Base-by-base conservation (phyloP, 2,797 vertebrate species). In the Pempheris klunzingeri region DNA sequence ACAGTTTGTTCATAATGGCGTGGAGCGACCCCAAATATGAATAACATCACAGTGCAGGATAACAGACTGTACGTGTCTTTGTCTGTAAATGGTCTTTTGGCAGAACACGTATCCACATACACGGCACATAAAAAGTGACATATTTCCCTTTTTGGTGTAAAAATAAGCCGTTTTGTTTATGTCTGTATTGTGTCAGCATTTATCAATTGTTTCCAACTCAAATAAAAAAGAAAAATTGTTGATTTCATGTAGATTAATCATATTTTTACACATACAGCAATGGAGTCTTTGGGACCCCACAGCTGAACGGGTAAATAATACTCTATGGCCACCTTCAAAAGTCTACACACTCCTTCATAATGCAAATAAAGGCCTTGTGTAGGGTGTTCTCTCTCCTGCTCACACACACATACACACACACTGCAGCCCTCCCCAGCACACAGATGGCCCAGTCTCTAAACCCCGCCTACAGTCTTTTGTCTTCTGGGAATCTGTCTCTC, bases 381-480 rank as follows among this genome's bases (percentile, higher is more conserved):
- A 22, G 81, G 73, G 77, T 74, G 10, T 17, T 75, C 30, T 44
- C 46, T 63, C 66, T 69, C 52, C 18, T 22, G 36, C 52, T 32
- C 57, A 39, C 63, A 64, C 63, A 53, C 57, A 53, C 53, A 50
- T 59, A 32, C 75, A 38, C 60, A 78, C 73, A 71, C 59, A 60
- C 61, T 78, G 55, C 71, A 74, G 76, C 55, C 63, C 81, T 72
- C 84, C 54, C 77, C 82, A 74, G 61, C 84, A 65, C 79, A 71
- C 93, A 94, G 92, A 93, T 94, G 93, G 93, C 76, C 87, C 73
- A 55, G 86, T 86, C 85, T 85, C 71, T 75, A 93, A 88, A 90
- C 92, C 91, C 89, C 93, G 86, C 95, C 94, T 85, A 85, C 77
- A 83, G 78, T 83, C 93, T 93, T 93, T 94, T 95, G 94, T 95